Base-by-base conservation (phyloP, 2,888 invertebrate genomes). In the Lagria hirta region DNA sequence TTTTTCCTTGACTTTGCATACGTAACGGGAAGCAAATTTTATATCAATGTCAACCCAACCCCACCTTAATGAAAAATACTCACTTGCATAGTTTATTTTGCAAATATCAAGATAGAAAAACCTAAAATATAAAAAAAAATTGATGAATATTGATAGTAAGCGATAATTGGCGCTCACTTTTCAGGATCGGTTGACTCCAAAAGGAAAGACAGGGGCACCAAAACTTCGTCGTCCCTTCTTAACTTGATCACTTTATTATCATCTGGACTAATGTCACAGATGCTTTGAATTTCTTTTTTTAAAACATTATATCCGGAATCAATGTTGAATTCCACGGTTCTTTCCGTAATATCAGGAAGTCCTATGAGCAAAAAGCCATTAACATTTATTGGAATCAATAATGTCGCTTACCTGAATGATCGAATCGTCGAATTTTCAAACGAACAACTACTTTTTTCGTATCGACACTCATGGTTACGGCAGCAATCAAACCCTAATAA, bases 231-330 rank as follows among this genome's bases (percentile, higher is more conserved):
- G 32, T 62, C 60, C 49, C 70, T 71, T 48, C 75, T 57, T 29
- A 75, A 58, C 62, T 76, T 76, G 20, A 75, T 61, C 17, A 75
- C 72, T 60, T 70, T 70, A 32, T 66, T 66, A 4, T 65, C 65
- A 36, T 71, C 68, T 18, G 69, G 66, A 15, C 53, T 46, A 16
- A 70, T 53, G 21, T 62, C 54, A 43, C 70, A 69, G 26, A 65
- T 54, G 41, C 53, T 55, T 33, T 64, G 57, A 3, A 71, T 50
- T 55, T 66, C 61, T 8, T 49, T 46, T 40, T 67, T 70, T 22
- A 71, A 54, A 7, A 51, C 44, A 21, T 54, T 54, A 38, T 64
- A 67, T 41, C 63, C 64, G 21, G 60, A 53, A 35, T 60, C 52
- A 3, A 62, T 51, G 38, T 64, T 54, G 7, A 71, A 48, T 49